Conservation (phyloP, 2,113 vertebrate species). For the Oncorhynchus tshawytscha region DNA sequence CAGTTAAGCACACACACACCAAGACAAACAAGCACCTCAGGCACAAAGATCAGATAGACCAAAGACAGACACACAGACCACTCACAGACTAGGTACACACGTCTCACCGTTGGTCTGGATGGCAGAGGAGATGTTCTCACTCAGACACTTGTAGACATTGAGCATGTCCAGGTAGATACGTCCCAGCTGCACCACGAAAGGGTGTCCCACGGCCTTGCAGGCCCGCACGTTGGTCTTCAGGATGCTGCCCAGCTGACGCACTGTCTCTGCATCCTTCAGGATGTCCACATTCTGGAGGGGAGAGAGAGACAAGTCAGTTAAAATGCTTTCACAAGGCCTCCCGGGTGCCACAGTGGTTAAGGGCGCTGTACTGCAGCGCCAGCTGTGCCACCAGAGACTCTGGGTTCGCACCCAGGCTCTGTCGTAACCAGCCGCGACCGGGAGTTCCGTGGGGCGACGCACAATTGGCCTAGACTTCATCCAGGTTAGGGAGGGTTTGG, state of each 20-base stretch:
- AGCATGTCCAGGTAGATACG: constrained; percentile 98
- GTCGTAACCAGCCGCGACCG: too few relatives aligned
- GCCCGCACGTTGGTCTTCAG: constrained; percentile 94
- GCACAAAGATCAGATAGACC: too few relatives aligned
- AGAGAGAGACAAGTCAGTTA: not conserved
- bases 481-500: too few relatives aligned
- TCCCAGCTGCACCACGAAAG: constrained; percentile 92
- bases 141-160: constrained; percentile 98
- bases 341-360: too few relatives aligned
- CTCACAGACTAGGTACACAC: not conserved
- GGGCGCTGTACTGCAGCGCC: too few relatives aligned
- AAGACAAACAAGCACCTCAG: too few relatives aligned
- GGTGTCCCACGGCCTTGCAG: constrained; percentile 94
- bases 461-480: too few relatives aligned
- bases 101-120: constrained; percentile 89
- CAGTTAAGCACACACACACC: not conserved
- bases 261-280: constrained; percentile 93
- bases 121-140: constrained; percentile 97
- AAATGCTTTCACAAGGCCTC: not conserved
- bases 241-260: constrained; percentile 94
- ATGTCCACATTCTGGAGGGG: constrained; percentile 90
- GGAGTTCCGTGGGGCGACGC: too few relatives aligned
- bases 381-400: too few relatives aligned
- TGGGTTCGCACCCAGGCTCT: too few relatives aligned
- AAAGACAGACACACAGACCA: too few relatives aligned